These are phyloP conservation scores for Ptychadena robeensis DNA, from an alignment of 2,797 vertebrate genomes.

Conservation along the genomic window DNA sequence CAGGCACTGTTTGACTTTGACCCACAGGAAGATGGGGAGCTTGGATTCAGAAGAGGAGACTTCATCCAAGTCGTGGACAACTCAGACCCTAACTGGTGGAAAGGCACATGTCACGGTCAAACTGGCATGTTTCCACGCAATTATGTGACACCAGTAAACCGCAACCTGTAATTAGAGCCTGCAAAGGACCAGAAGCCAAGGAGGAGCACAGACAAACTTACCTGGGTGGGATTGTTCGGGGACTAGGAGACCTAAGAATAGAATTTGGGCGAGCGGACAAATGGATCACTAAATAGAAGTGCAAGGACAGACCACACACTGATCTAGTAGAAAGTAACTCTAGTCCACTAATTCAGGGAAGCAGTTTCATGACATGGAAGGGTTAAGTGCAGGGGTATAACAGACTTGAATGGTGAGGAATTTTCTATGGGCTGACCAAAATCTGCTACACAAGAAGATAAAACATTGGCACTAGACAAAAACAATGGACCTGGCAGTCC, in stretches of 20 bases:
- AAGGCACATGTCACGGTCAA: slow-evolving; percentile 94
- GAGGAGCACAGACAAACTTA: slow-evolving; percentile 70
- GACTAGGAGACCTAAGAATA: slow-evolving; percentile 9
- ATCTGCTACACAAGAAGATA: neutral
- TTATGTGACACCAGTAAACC: slow-evolving; percentile 95
- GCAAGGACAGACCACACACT: slow-evolving; percentile 32
- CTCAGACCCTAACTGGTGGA: slow-evolving; percentile 97
- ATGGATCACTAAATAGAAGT: slow-evolving; percentile 32
- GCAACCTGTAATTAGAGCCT: slow-evolving; percentile 87
- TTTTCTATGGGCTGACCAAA: slow-evolving; percentile 6
- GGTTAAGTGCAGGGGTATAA: neutral
- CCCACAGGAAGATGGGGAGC: slow-evolving; percentile 96
- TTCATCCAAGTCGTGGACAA: slow-evolving; percentile 98
- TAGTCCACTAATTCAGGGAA: slow-evolving; percentile 20
- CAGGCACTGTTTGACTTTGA: slow-evolving; percentile 99
- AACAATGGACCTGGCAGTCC: slow-evolving; percentile 12
- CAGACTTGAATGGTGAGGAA: slow-evolving; percentile 3
- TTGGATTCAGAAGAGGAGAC: slow-evolving; percentile 94
- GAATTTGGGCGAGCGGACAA: slow-evolving; percentile 30
- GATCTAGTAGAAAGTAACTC: slow-evolving; percentile 4
- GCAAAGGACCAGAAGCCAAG: slow-evolving; percentile 72
- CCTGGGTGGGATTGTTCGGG: slow-evolving; percentile 62
- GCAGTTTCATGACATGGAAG: neutral
- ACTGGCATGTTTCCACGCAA: slow-evolving; percentile 99
- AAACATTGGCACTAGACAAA: neutral